phyloP scores from a whole-genome alignment of 2,797 vertebrate species.

The Pseudochaenichthys georgianus region DNA sequence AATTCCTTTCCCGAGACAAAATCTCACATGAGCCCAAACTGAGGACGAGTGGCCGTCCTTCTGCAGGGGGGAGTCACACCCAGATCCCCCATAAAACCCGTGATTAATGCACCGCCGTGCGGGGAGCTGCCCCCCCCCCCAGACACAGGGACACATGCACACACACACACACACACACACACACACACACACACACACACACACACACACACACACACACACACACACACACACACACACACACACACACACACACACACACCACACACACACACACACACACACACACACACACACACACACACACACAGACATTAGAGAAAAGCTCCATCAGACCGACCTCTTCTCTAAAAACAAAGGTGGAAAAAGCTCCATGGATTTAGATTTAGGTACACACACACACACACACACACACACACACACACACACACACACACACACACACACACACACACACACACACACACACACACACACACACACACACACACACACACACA shows the following conservation, averaged over 20 bases:
- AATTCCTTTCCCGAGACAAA: conserved; percentile 51
- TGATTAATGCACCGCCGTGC: conserved; percentile 81
- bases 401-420: too few relatives aligned
- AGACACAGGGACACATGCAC: conserved; percentile 70
- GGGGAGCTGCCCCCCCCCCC: conserved; percentile 61
- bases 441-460: too few relatives aligned
- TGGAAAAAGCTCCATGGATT: background rate
- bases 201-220: background rate
- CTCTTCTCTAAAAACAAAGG: conserved; percentile 19
- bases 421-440: too few relatives aligned
- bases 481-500: too few relatives aligned
- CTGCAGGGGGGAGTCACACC: conserved; percentile 68
- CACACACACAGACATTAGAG: conserved; percentile 11
- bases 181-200: conserved; percentile 21
- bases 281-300: too few relatives aligned
- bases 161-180: conserved; percentile 21
- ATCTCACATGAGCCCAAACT: conserved; percentile 41
- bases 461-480: too few relatives aligned
- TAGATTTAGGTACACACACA: too few relatives aligned
- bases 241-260: conserved; percentile 16
- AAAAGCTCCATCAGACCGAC: conserved; percentile 45
- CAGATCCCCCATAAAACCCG: conserved; percentile 74
- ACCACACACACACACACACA: too few relatives aligned
- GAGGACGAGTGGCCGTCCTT: conserved; percentile 64
- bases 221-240: background rate